Percentiles rank a stretch among this genome's conserved stretches.
phyloP scores from a whole-genome alignment of 2,113 vertebrate species.

The Turdus rufiventris region DNA sequence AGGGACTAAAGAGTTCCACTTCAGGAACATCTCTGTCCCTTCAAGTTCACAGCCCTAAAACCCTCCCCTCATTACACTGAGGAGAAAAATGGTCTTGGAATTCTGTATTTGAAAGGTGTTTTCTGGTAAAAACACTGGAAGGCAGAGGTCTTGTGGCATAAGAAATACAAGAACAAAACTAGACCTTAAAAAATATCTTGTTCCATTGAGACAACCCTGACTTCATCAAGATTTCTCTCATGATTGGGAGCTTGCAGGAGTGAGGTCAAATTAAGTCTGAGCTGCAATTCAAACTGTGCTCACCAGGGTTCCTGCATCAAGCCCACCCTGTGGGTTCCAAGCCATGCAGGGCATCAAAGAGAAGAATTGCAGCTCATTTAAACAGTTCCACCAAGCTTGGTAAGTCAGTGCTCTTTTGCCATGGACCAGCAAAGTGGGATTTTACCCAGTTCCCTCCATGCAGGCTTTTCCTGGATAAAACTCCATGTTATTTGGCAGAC shows the following conservation, averaged over 20 bases:
- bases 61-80: neutral
- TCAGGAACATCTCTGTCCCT: neutral
- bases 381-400: neutral
- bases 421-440: fast-evolving
- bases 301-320: neutral
- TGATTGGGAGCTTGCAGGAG: neutral
- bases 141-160: neutral
- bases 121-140: neutral
- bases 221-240: neutral
- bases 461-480: neutral
- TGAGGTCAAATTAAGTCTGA: fast-evolving
- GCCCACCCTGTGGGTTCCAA: no score
- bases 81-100: neutral
- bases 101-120: neutral
- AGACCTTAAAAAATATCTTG: neutral
- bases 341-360: no score
- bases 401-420: neutral
- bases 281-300: neutral
- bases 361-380: neutral
- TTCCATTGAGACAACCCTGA: neutral
- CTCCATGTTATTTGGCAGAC: neutral
- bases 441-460: neutral
- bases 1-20: neutral
- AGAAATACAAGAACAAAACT: neutral
- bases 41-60: neutral